These are phyloP conservation scores for Tribolium castaneum DNA, from an alignment of 1,140 invertebrate species.

Conservation along the genomic window DNA sequence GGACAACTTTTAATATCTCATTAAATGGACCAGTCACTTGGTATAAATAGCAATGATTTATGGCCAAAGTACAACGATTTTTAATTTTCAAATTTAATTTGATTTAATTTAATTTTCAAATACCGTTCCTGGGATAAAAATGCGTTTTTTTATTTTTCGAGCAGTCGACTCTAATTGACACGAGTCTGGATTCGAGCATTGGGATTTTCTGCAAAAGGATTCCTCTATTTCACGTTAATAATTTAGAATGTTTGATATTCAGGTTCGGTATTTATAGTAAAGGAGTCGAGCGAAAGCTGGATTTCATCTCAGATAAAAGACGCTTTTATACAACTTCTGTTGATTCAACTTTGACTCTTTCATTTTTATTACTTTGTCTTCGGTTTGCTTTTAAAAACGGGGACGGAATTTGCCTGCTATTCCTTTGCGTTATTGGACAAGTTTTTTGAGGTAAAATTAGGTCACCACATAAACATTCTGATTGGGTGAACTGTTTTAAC, in stretches of 20 bases:
- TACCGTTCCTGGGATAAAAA: neutral
- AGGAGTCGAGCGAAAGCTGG: neutral
- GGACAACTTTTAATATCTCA: neutral
- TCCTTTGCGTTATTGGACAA: no score
- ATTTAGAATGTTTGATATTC: neutral
- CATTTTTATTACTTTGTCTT: constrained; percentile 5
- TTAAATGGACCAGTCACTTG: neutral
- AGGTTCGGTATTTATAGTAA: neutral
- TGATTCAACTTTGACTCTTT: constrained; percentile 10
- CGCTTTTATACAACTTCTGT: neutral
- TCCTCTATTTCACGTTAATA: neutral
- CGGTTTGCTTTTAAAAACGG: neutral
- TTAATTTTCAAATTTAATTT: neutral
- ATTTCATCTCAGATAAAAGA: constrained; percentile 7
- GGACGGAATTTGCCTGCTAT: neutral
- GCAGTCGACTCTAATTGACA: neutral
- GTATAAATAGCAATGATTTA: constrained; percentile 6
- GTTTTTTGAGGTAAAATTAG: no score
- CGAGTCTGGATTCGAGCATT: neutral
- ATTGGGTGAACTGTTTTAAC: no score
- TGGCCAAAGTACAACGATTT: neutral
- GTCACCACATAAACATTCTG: no score
- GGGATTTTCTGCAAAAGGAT: neutral
- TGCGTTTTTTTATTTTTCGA: neutral
- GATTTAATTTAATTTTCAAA: neutral